Evolutionary conservation across 2,113 vertebrate species (phyloP), one percentile per base, ranked within the genome.

Genomic region (Aepyceros melampus): DNA sequence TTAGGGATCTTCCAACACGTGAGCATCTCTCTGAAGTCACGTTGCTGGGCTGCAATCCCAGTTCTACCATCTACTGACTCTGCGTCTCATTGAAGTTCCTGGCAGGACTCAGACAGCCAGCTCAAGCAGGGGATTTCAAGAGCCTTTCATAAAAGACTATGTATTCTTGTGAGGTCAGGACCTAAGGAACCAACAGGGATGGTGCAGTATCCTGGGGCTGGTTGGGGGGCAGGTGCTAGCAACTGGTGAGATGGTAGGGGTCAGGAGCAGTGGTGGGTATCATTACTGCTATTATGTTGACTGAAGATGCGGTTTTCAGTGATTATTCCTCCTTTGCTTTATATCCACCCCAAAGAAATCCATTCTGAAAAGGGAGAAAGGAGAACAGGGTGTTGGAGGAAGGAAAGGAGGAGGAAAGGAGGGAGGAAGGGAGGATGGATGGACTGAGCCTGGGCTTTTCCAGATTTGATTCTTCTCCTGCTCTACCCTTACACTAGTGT

Each of bases 171-270:
- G 11, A 33, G 53, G 74, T 16, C 19, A 47, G 40, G 47, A 21
- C 40, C 31, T 51, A 3, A 67, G n/a, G 40, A 40, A 67, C 36
- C 17, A 1, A 12, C 1, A 6, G 51, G 47, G 45, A 13, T 1
- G 29, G 47, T 0, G 0, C n/a, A 11, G 49, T 5, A 14, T n/a
- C 55, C 56, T 3, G 3, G 33, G 15, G 6, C 13, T 16, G 1
- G 31, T 1, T 1, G 1, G 43, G 11, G 25, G 5, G 19, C 11
- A 2, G 21, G 2, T 19, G 51, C 19, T 27, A 19, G 21, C 82
- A 43, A 64, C 47, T 4, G 21, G 11, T 11, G 19, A 60, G 7
- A 10, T 0, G 23, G 60, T 0, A 11, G 27, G 5, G 5, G 85
- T 8, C 31, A 21, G 29, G 36, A n/a, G 31, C 21, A 2, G 19